These are phyloP conservation scores for Drosophila tsacasi DNA, from an alignment of 1,140 invertebrate species.

Conservation along the genomic window DNA sequence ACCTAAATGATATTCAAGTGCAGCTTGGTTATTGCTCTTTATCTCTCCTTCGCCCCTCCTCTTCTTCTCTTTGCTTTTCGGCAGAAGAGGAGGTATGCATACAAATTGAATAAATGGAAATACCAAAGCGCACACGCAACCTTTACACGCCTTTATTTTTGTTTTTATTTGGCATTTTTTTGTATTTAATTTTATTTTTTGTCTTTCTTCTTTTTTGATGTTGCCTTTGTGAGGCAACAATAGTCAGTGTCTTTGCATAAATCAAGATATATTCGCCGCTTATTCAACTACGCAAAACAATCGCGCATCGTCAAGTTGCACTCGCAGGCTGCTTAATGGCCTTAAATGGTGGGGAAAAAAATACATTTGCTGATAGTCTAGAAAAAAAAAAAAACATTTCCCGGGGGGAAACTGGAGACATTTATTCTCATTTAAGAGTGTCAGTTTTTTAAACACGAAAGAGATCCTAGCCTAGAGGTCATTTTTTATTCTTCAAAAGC, in stretches of 20 bases:
- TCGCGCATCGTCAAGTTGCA: slow-evolving; percentile 11
- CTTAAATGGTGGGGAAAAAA: slow-evolving; percentile 23
- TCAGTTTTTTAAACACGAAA: background rate
- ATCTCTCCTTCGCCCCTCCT: slow-evolving; percentile 11
- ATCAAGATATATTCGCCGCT: slow-evolving; percentile 47
- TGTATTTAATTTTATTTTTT: slow-evolving; percentile 5
- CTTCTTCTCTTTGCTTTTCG: slow-evolving; percentile 20
- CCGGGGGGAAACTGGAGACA: background rate
- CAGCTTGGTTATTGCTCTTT: slow-evolving; percentile 47
- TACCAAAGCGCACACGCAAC: slow-evolving; percentile 75
- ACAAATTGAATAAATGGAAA: slow-evolving; percentile 70
- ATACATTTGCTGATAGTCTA: background rate
- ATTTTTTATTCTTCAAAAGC: no score
- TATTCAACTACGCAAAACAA: slow-evolving; percentile 40
- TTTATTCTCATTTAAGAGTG: background rate
- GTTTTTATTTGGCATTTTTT: slow-evolving; percentile 18
- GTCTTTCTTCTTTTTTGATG: slow-evolving; percentile 6
- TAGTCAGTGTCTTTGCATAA: slow-evolving; percentile 56
- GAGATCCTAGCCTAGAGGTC: background rate
- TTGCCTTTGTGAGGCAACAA: slow-evolving; percentile 31
- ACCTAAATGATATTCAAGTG: slow-evolving; percentile 40
- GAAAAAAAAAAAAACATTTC: slow-evolving; percentile 6
- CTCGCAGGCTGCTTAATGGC: slow-evolving; percentile 19
- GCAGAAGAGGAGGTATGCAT: slow-evolving; percentile 43
- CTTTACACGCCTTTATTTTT: slow-evolving; percentile 29